Evolutionary conservation across 2,888 invertebrate genomes (phyloP), one percentile per base, ranked within the genome.

Genomic region (Encarsia formosa): DNA sequence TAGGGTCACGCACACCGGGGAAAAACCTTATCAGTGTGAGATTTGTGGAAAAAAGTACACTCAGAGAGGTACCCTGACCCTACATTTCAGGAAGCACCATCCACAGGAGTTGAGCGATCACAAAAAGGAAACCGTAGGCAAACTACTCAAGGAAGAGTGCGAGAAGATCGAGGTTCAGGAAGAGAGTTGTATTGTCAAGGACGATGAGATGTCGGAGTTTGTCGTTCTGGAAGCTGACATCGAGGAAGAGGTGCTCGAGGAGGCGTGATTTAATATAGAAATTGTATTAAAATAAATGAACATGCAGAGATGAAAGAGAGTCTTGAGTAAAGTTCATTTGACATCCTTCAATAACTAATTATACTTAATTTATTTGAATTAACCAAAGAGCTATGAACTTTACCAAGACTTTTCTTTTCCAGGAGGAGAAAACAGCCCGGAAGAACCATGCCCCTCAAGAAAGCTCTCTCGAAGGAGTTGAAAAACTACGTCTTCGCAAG

Each of bases 11-110:
- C 70, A 70, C 32, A 69, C 69, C 0, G 67, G 67, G 1, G 69
- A 68, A 31, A 62, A 58, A 37, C 69, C 67, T 2, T 66, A 66
- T 31, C 56, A 62, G 49, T 75, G 74, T 49, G 63, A 66, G 11
- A 59, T 69, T 2, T 75, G 75, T 34, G 64, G 68, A 0, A 71
- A 70, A 47, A 61, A 61, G 19, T 75, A 72, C 54, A 66, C 68
- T 1, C 71, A 71, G 53, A 64, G 67, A 1, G 65, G 68, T 3
- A 71, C 70, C 20, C 60, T 75, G 2, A 67, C 63, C 19, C 62
- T 65, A 2, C 75, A 75, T 51, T 62, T 69, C 29, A 62, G 63
- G 4, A 58, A 60, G 11, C 63, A 66, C 34, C 56, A 61, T 23
- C 49, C 35, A 3, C 23, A 49, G 5, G 44, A 50, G 23, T 13